phyloP scores from a whole-genome alignment of 2,113 vertebrate genomes.

The Heliornis fulica region DNA sequence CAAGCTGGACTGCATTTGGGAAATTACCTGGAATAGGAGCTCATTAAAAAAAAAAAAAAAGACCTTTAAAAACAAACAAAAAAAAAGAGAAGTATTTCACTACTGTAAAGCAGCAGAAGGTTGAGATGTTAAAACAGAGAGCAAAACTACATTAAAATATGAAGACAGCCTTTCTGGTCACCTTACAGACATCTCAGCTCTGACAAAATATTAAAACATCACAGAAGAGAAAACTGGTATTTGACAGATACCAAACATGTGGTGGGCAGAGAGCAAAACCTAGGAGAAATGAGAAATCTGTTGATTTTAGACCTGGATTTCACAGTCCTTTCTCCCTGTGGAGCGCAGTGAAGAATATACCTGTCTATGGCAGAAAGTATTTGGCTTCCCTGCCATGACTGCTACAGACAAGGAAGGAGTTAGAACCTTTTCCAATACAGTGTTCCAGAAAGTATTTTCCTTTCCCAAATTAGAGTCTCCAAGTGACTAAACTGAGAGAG shows the following conservation, averaged over 20 bases:
- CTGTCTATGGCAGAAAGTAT: neutral
- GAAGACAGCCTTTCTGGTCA: neutral
- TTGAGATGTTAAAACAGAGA: neutral
- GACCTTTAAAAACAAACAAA: neutral
- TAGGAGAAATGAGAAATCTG: neutral
- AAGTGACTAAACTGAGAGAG: neutral
- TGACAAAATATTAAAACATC: neutral
- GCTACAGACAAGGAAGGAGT: neutral
- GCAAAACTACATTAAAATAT: neutral
- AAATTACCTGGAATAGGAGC: neutral
- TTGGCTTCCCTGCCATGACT: neutral
- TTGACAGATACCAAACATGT: rapidly evolving
- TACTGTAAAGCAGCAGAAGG: conserved; percentile 4
- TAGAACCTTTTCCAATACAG: neutral
- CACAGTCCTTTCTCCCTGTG: neutral
- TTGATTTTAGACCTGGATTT: neutral
- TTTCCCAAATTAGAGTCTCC: neutral
- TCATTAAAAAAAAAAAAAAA: conserved; percentile 1
- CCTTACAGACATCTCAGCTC: neutral
- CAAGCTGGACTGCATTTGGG: conserved; percentile 22
- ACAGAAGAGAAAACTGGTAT: neutral
- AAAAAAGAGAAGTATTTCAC: neutral
- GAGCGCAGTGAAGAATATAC: neutral
- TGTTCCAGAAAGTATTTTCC: neutral
- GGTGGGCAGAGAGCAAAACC: neutral